Conservation (phyloP, 2,888 invertebrate species). For the Lasius platythorax region DNA sequence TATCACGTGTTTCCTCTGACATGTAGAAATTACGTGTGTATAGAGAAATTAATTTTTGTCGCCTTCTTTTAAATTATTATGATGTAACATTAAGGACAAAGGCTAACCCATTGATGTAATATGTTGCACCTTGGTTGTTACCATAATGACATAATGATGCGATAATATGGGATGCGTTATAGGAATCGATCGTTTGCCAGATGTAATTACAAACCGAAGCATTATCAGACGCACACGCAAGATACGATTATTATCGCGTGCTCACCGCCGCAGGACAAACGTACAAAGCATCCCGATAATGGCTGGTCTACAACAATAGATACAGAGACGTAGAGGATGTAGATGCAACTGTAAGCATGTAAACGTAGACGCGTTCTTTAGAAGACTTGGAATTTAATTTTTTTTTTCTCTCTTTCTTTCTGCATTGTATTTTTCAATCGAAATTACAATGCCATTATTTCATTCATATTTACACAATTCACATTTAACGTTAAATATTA, state of each 20-base stretch:
- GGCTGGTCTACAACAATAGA: constrained; percentile 10
- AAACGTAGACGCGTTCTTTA: not conserved
- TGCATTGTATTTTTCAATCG: not conserved
- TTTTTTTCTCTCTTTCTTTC: not conserved
- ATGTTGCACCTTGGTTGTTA: constrained; percentile 69
- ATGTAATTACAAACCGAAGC: constrained; percentile 73
- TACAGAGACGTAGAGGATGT: not conserved
- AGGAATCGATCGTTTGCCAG: constrained; percentile 75
- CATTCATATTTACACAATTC: constrained; percentile 2
- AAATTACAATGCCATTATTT: not conserved
- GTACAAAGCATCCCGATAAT: constrained; percentile 37
- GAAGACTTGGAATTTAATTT: not conserved
- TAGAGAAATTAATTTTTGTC: not conserved
- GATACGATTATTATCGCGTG: constrained; percentile 67
- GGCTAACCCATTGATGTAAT: constrained; percentile 47
- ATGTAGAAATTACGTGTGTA: not conserved
- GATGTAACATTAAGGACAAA: not conserved
- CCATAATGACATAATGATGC: constrained; percentile 73
- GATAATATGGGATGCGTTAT: constrained; percentile 68
- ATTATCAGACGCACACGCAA: constrained; percentile 59
- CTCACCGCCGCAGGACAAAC: constrained; percentile 36
- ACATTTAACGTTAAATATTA: not conserved
- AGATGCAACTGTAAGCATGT: not conserved
- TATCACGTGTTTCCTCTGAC: not conserved
- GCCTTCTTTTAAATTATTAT: not conserved